Evolutionary conservation across 1,140 invertebrate genomes (phyloP).

Genomic region (Alviniconcha marisindica): DNA sequence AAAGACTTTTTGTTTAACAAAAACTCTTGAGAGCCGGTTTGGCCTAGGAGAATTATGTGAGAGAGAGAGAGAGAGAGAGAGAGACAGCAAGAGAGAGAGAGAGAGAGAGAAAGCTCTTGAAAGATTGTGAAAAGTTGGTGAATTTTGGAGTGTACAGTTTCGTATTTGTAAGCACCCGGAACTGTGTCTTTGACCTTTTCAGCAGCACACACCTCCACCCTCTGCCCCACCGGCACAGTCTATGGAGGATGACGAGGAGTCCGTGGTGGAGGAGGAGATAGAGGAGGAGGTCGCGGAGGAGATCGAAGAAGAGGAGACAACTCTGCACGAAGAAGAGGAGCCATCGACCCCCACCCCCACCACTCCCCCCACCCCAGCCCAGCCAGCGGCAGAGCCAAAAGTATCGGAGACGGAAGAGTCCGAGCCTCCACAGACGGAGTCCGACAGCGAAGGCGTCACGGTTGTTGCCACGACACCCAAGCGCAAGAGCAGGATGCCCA

Average conservation of each 20-base stretch:
- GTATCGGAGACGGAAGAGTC: slow-evolving; percentile 59
- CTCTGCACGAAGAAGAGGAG: not conserved
- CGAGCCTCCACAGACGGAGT: slow-evolving; percentile 63
- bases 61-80: too few relatives aligned
- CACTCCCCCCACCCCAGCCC: not conserved
- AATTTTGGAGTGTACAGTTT: too few relatives aligned
- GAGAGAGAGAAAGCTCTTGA: too few relatives aligned
- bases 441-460: slow-evolving; percentile 72
- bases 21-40: not conserved
- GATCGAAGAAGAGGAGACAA: slow-evolving; percentile 38
- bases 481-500: slow-evolving; percentile 52
- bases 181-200: too few relatives aligned
- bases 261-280: slow-evolving; percentile 57
- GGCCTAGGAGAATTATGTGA: not conserved
- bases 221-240: not conserved
- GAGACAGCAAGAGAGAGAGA: too few relatives aligned
- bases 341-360: not conserved
- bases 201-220: not conserved
- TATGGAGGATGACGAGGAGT: slow-evolving; percentile 43
- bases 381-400: slow-evolving; percentile 30
- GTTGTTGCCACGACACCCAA: slow-evolving; percentile 42
- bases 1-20: not conserved
- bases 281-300: slow-evolving; percentile 57
- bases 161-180: too few relatives aligned
- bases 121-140: too few relatives aligned